A percentile compares a stretch with the other conserved stretches of the same genome.
Evolutionary conservation across 2,797 vertebrate species (phyloP).

Genomic region (Cichlasoma orientale): DNA sequence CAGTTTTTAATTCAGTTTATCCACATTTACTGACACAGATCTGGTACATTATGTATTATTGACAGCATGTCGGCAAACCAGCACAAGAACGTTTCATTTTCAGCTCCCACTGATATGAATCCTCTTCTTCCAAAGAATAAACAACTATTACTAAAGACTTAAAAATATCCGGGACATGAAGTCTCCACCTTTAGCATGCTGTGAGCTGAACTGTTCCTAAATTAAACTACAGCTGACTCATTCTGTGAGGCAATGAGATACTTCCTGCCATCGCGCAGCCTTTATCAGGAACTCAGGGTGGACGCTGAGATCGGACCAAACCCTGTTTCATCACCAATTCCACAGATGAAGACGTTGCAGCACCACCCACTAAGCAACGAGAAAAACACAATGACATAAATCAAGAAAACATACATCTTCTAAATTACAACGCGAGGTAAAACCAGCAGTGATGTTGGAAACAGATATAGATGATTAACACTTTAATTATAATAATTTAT

Average conservation of each 20-base stretch:
- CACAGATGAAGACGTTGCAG: background rate
- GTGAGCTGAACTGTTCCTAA: background rate
- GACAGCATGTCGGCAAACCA: background rate
- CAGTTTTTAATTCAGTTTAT: no score
- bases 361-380: background rate
- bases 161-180: background rate
- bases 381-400: background rate
- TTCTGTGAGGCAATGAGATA: background rate
- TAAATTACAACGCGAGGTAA: constrained; percentile 7
- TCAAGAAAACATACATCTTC: background rate
- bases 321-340: background rate
- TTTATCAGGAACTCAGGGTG: background rate
- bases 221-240: background rate
- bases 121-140: background rate
- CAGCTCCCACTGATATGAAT: background rate
- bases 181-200: background rate
- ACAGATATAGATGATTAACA: constrained; percentile 3
- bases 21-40: background rate
- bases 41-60: background rate
- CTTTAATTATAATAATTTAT: constrained; percentile 12
- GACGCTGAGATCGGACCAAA: background rate
- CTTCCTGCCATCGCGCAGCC: background rate
- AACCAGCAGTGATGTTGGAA: background rate
- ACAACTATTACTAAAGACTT: background rate
- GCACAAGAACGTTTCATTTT: background rate